Evolutionary conservation across 2,797 vertebrate species (phyloP), one percentile per base, ranked within the genome.

Genomic region (Muscicapa comitata): DNA sequence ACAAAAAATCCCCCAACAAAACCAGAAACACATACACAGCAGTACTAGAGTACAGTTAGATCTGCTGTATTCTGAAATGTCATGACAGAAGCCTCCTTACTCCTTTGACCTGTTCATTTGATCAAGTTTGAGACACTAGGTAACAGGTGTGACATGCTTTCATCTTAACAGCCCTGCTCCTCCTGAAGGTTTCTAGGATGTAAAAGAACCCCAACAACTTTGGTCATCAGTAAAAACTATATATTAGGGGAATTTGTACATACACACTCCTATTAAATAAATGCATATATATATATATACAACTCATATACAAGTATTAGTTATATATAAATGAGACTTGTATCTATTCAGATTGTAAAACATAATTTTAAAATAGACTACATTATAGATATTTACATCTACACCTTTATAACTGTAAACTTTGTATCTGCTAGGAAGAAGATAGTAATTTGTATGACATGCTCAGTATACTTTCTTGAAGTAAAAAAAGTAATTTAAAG

Each of bases 281-380:
- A 0, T 3, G 9, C 2, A 54, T 3, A 11, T 25, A 20, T 2
- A 19, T 13, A 42, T 10, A 35, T 1, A 65, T 0, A 33, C 9
- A 24, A 10, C 6, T 13, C 17, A 35, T 38, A 40, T 2, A 17
- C 10, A 54, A 24, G 7, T 40, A 54, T 24, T 47, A 62, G 14
- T 19, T 54, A 51, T 14, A 26, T 14, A n/a, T 23, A 45, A 55
- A 61, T 23, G 3, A 71, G 58, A 68, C 2, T 29, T 29, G 2
- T 4, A 19, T n/a, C 6, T 72, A 33, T 40, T 78, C 55, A 51
- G 73, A 45, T 8, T 26, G 10, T 11, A 66, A 82, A 71, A 55
- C 6, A 31, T 4, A 33, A 15, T 26, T 43, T 84, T 57, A 20
- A 78, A 63, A 37, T 37, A 72, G 2, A 45, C 11, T 21, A 47